A percentile compares a stretch with the other conserved stretches of the same genome.
Evolutionary conservation across 2,797 vertebrate genomes (phyloP).

Genomic region (Characodon lateralis): DNA sequence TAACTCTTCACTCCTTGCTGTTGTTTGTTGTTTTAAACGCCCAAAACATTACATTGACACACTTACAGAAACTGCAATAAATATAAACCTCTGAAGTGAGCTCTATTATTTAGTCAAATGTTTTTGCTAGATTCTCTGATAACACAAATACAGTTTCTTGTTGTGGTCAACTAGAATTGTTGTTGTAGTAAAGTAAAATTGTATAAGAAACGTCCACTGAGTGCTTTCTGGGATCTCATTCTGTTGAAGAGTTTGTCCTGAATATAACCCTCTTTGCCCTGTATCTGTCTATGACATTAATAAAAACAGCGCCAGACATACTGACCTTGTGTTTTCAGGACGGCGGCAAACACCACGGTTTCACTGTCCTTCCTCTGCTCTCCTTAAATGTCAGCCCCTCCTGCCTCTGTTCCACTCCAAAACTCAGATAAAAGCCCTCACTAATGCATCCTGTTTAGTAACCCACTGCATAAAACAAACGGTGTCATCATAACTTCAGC

Average conservation of each 20-base stretch:
- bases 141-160: not conserved
- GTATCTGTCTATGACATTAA: not conserved
- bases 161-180: not conserved
- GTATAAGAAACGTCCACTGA: not conserved
- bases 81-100: not conserved
- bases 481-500: not conserved
- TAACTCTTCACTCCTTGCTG: not conserved
- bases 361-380: not conserved
- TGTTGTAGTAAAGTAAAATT: not conserved
- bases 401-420: not conserved
- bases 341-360: not conserved
- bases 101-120: not conserved
- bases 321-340: slow-evolving; percentile 23
- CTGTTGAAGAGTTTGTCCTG: not conserved
- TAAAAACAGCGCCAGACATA: not conserved
- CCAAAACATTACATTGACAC: not conserved
- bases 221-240: not conserved
- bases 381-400: slow-evolving; percentile 6
- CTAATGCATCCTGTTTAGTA: not conserved
- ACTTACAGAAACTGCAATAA: not conserved
- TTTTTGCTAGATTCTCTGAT: not conserved
- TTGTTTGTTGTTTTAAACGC: not conserved
- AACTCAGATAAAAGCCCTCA: not conserved
- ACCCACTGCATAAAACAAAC: not conserved
- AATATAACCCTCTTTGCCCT: no score